Evolutionary conservation across 1,140 invertebrate genomes (phyloP).

Genomic region (Calosoma granatense): DNA sequence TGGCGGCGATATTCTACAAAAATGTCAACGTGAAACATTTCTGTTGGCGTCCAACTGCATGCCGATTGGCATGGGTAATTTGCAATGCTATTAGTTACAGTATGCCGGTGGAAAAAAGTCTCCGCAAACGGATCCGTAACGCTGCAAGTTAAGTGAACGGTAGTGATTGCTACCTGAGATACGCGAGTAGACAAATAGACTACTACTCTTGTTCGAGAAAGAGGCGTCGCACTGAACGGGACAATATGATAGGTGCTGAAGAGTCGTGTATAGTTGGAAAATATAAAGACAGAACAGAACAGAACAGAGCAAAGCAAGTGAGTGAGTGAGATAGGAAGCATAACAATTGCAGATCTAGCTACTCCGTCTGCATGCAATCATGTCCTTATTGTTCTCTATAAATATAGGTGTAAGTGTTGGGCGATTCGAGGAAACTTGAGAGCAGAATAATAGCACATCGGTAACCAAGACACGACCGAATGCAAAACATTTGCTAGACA

Average conservation of each 20-base stretch:
- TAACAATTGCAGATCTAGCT: not conserved
- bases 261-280: too few relatives aligned
- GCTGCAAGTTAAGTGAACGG: too few relatives aligned
- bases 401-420: conserved; percentile 5
- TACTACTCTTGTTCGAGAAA: too few relatives aligned
- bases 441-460: not conserved
- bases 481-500: conserved; percentile 4
- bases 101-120: not conserved
- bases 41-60: not conserved
- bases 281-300: too few relatives aligned
- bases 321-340: too few relatives aligned
- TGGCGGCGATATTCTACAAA: too few relatives aligned
- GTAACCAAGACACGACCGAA: conserved; percentile 4
- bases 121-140: not conserved
- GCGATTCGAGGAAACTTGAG: not conserved
- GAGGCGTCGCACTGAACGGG: too few relatives aligned
- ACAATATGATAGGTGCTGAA: too few relatives aligned
- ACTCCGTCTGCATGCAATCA: not conserved
- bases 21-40: not conserved
- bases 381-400: not conserved
- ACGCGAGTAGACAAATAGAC: too few relatives aligned
- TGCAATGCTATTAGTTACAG: not conserved
- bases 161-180: too few relatives aligned
- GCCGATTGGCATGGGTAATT: not conserved
- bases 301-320: too few relatives aligned